A percentile compares a stretch with the other conserved stretches of the same genome.
These are phyloP conservation scores for Amphiura filiformis DNA, from an alignment of 35 echinoderm and acorn worm species.

Conservation along the genomic window DNA sequence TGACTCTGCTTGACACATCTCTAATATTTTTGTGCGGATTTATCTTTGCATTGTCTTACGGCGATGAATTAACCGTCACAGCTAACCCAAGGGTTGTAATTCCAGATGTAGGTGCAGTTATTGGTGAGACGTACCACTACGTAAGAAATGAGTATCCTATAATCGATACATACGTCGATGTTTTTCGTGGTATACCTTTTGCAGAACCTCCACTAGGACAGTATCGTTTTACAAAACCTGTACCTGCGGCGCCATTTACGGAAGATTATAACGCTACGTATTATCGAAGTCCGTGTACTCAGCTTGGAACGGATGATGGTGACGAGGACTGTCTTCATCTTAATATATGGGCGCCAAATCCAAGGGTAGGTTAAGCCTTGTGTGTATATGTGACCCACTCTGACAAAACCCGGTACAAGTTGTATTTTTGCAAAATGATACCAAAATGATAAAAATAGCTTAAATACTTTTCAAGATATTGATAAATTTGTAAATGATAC, in stretches of 20 bases:
- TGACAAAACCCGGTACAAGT: no score
- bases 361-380: constrained; percentile 48
- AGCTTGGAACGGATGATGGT: constrained; percentile 11
- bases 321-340: constrained; percentile 80
- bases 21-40: no score
- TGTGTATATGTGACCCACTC: no score
- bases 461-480: no score
- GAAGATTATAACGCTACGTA: constrained; percentile 27
- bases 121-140: constrained; percentile 51
- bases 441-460: no score
- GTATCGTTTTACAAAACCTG: constrained; percentile 55
- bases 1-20: no score
- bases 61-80: background rate
- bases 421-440: no score
- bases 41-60: no score
- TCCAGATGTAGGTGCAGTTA: constrained; percentile 39
- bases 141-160: constrained; percentile 11
- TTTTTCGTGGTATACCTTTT: constrained; percentile 75
- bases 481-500: no score
- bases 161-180: constrained; percentile 44
- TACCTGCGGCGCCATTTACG: background rate
- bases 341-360: constrained; percentile 80
- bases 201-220: constrained; percentile 56
- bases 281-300: constrained; percentile 19
- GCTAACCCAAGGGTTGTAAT: constrained; percentile 8